Base-by-base conservation (phyloP, 2,113 vertebrate species). In the Gallinago media region DNA sequence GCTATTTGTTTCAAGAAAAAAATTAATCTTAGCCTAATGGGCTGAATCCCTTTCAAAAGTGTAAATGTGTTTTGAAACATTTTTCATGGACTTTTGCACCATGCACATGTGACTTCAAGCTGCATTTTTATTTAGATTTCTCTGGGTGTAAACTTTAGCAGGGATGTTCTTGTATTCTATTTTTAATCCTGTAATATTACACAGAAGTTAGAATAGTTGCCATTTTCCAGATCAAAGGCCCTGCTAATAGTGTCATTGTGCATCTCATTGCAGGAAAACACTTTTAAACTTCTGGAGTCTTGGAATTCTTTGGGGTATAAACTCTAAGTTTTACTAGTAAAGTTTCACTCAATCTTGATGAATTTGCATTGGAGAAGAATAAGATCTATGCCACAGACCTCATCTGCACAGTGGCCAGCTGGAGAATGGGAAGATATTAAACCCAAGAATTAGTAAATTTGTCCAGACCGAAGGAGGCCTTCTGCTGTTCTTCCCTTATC, bases 221-320 rank as follows among this genome's bases (percentile, higher is more conserved):
- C 73, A 38, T 93, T 96, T 95, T 92, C 75, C 68, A 78, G 20
- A 88, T 88, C 81, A 94, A 73, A 85, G 54, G 44, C 15, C 73
- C 52, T 84, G 8, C 89, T 88, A 59, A 55, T 82, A 88, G 82
- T 85, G 47, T 84, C 77, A 68, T 23, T 65, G 52, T 80, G 62
- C 31, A 26, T 94, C 73, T 89, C 32, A 47, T 66, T 72, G 56
- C n/a, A 85, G 47, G 52, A 75, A 88, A 91, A 76, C 8, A 46
- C 55, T 88, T 94, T 72, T 85, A 82, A 89, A 81, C 85, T 89
- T 87, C 29, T 79, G 50, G 17, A 85, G 32, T n/a, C 52, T 55
- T 67, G 32, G 36, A 79, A 42, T 93, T 93, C 54, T 92, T 73
- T 47, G 54, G 15, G 20, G 84, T 54, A 70, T 66, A 78, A 31